These are phyloP conservation scores for Chaetops frenatus DNA, from an alignment of 2,113 vertebrate genomes.

Conservation along the genomic window DNA sequence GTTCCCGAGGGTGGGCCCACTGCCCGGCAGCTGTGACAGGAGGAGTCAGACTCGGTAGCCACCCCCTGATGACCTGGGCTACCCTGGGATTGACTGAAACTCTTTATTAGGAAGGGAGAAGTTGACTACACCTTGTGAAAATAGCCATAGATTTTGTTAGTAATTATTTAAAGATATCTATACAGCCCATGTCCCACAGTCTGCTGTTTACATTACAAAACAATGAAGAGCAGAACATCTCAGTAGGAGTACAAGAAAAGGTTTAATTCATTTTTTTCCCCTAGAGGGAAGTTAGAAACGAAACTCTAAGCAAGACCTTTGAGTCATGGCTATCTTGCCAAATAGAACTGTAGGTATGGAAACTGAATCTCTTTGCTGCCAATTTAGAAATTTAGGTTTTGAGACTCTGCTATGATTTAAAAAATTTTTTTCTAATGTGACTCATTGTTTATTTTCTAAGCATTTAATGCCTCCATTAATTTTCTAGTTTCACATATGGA, in stretches of 20 bases:
- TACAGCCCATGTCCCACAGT: background rate
- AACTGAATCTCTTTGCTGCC: background rate
- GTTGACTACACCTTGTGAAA: background rate
- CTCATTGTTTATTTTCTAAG: background rate
- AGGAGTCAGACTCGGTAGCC: constrained; percentile 7
- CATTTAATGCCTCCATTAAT: background rate
- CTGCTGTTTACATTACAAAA: background rate
- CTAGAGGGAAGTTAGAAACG: background rate
- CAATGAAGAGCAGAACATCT: background rate
- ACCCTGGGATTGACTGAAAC: background rate
- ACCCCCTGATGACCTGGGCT: background rate
- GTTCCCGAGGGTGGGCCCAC: background rate
- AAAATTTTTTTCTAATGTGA: background rate
- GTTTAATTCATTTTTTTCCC: background rate
- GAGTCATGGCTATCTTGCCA: background rate
- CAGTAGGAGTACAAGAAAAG: background rate
- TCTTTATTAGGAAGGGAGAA: background rate
- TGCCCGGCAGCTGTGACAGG: constrained; percentile 39
- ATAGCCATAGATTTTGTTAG: background rate
- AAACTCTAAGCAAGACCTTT: background rate
- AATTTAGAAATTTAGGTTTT: background rate
- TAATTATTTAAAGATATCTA: background rate
- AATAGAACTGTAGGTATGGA: background rate
- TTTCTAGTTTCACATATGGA: background rate
- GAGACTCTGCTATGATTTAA: background rate